Conservation (phyloP, 2,113 vertebrate species). For the Lepus timidus region DNA sequence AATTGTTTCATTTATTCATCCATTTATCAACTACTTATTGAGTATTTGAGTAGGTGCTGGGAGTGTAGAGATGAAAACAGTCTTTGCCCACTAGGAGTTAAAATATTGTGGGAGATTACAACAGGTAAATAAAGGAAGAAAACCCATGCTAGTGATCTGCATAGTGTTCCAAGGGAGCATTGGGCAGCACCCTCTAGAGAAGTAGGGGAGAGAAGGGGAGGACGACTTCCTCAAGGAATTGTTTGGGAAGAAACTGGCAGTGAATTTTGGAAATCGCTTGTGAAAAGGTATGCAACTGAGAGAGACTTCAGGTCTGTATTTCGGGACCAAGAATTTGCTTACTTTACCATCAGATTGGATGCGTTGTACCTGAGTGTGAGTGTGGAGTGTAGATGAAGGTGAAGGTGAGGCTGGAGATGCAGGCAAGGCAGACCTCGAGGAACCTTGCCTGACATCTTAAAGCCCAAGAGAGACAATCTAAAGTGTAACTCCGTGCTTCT, state of each 20-base stretch:
- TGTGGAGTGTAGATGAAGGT: not conserved
- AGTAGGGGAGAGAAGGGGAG: not conserved
- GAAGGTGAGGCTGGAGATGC: not conserved
- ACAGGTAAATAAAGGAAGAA: not conserved
- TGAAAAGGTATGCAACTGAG: not conserved
- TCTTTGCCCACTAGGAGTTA: not conserved
- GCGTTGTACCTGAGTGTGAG: not conserved
- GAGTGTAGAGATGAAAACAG: not conserved
- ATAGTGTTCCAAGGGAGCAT: not conserved
- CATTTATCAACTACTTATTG: slow-evolving; percentile 21
- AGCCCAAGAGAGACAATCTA: not conserved
- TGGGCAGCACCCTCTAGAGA: not conserved
- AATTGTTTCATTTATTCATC: slow-evolving; percentile 50
- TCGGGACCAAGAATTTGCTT: not conserved
- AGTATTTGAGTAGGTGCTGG: not conserved
- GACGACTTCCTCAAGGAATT: not conserved
- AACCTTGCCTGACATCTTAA: not conserved
- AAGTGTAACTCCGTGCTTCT: not conserved
- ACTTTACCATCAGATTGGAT: not conserved
- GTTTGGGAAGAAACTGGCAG: not conserved
- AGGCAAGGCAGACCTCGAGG: not conserved
- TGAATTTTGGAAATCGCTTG: not conserved
- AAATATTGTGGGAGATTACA: not conserved
- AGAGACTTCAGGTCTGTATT: not conserved
- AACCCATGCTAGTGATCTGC: not conserved